Percentiles rank a stretch among this genome's conserved stretches.
Conservation (phyloP, 1,140 invertebrate species). For the Panagrolaimus sp. region DNA sequence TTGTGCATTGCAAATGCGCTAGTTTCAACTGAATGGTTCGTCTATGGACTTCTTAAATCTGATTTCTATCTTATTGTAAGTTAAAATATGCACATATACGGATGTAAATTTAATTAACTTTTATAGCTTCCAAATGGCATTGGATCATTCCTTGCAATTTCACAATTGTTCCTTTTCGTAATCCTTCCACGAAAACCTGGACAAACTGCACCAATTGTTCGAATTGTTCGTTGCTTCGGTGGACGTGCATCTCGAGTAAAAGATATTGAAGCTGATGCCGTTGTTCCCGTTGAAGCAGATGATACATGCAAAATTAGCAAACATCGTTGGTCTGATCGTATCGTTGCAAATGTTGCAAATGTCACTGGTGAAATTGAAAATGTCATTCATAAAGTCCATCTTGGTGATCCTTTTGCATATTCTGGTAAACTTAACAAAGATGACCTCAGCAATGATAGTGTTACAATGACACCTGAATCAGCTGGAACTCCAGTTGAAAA, state of each 20-base stretch:
- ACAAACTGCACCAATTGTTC: constrained; percentile 49
- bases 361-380: constrained; percentile 44
- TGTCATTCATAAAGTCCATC: constrained; percentile 48
- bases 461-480: constrained; percentile 23
- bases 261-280: constrained; percentile 41
- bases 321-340: constrained; percentile 41
- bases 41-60: constrained; percentile 51
- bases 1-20: constrained; percentile 59
- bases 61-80: constrained; percentile 59
- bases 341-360: constrained; percentile 40
- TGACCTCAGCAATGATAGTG: constrained; percentile 22
- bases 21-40: constrained; percentile 57
- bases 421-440: constrained; percentile 33
- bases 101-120: background rate
- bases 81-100: constrained; percentile 16
- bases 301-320: constrained; percentile 36
- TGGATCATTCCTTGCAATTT: constrained; percentile 49
- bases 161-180: constrained; percentile 54
- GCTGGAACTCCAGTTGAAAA: constrained; percentile 20
- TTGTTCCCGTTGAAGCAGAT: constrained; percentile 44
- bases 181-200: constrained; percentile 54
- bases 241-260: constrained; percentile 20
- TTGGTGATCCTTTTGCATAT: constrained; percentile 43
- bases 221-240: constrained; percentile 40
- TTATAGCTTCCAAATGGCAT: constrained; percentile 58